phyloP scores from a whole-genome alignment of 2,113 vertebrate species.

The Halichoeres trimaculatus region DNA sequence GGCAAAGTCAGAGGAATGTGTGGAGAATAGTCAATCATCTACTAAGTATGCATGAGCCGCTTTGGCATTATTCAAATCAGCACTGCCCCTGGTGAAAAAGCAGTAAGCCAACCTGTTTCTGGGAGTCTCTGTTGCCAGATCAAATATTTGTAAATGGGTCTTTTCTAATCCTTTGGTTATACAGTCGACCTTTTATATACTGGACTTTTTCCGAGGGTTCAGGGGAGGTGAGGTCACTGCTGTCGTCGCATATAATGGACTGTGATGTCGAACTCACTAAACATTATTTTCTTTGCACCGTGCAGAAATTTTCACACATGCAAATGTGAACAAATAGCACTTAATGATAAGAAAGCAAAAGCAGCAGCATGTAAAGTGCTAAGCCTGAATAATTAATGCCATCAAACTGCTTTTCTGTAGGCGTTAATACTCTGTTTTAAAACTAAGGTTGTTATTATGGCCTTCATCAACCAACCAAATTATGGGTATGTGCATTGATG shows the following conservation, averaged over 20 bases:
- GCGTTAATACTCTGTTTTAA: background rate
- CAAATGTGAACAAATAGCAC: background rate
- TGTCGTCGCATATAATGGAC: background rate
- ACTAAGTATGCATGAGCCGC: slow-evolving; percentile 47
- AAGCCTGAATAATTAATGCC: background rate
- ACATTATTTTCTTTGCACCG: background rate
- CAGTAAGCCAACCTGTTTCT: slow-evolving; percentile 35
- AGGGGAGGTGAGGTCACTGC: background rate
- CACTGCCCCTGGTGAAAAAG: slow-evolving; percentile 24
- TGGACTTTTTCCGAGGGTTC: background rate
- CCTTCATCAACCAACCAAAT: slow-evolving; percentile 20
- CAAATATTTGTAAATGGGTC: slow-evolving; percentile 38
- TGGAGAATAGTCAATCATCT: slow-evolving; percentile 30
- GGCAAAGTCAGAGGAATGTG: slow-evolving; percentile 4
- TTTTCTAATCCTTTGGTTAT: slow-evolving; percentile 3
- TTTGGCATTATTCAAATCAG: slow-evolving; percentile 59
- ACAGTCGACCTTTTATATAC: background rate
- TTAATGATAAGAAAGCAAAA: background rate
- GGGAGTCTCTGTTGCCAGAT: slow-evolving; percentile 24
- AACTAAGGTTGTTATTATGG: slow-evolving; percentile 24
- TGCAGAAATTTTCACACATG: background rate
- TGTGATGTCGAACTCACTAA: background rate
- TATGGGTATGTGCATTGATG: slow-evolving; percentile 14
- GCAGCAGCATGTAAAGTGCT: background rate
- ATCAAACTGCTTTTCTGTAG: background rate